Percentiles rank a stretch among this genome's conserved stretches.
Conservation (phyloP, 1,140 invertebrate genomes). For the Cherax quadricarinatus region DNA sequence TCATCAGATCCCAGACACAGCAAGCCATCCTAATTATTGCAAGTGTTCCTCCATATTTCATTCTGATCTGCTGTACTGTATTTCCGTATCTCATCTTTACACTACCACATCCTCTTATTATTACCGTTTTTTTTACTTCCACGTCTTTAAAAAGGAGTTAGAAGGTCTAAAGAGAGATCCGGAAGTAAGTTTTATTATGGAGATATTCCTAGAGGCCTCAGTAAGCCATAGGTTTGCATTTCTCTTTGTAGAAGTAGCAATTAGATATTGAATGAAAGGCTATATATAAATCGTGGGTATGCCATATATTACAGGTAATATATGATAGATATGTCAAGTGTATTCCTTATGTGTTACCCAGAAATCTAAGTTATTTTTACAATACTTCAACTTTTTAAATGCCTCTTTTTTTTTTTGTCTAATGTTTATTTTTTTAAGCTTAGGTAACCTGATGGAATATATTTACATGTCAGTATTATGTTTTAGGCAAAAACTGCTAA, state of each 20-base stretch:
- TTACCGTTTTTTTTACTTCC: slow-evolving; percentile 32
- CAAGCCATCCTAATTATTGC: too few relatives aligned
- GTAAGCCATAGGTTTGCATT: slow-evolving; percentile 51
- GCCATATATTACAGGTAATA: slow-evolving; percentile 17
- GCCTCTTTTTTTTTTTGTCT: not conserved
- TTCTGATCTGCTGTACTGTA: slow-evolving; percentile 21
- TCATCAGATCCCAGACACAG: too few relatives aligned
- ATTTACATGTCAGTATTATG: slow-evolving; percentile 15
- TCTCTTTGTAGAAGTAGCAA: slow-evolving; percentile 32
- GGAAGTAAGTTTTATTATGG: slow-evolving; percentile 44
- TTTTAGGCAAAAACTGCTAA: not conserved
- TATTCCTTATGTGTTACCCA: slow-evolving; percentile 1
- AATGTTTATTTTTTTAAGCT: not conserved
- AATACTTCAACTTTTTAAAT: not conserved
- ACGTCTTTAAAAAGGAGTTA: slow-evolving; percentile 51
- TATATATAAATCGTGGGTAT: not conserved
- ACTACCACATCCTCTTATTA: slow-evolving; percentile 18
- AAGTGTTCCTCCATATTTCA: slow-evolving; percentile 14
- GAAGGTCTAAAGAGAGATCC: slow-evolving; percentile 51
- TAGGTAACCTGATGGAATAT: not conserved
- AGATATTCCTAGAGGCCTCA: slow-evolving; percentile 43
- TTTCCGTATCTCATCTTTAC: not conserved
- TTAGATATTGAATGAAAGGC: slow-evolving; percentile 21
- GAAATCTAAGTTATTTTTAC: not conserved
- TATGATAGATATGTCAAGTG: not conserved